These are phyloP conservation scores for Leptogaster cylindrica DNA, from an alignment of 2,888 invertebrate genomes.

Conservation along the genomic window DNA sequence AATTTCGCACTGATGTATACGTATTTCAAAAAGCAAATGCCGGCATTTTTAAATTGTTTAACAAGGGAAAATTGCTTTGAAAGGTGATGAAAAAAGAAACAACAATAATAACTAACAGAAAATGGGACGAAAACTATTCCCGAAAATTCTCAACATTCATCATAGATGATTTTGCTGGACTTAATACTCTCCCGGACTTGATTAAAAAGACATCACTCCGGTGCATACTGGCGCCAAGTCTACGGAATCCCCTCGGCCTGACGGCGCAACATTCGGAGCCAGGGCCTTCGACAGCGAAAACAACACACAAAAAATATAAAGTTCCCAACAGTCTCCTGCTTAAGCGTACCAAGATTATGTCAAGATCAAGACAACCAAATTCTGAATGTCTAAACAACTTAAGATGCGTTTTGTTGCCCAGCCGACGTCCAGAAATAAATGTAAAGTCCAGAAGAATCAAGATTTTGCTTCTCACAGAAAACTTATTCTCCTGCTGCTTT, in stretches of 20 bases:
- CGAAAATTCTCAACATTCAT: neutral
- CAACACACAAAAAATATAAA: conserved; percentile 16
- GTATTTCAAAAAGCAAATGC: neutral
- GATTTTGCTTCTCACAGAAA: conserved; percentile 19
- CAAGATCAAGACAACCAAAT: conserved; percentile 41
- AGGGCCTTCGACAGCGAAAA: neutral
- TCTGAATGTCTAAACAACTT: conserved; percentile 42
- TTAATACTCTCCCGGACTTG: neutral
- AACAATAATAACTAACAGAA: neutral
- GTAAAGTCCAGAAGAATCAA: conserved; percentile 8
- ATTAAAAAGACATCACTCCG: conserved; percentile 28
- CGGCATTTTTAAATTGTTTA: neutral
- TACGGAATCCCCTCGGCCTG: conserved; percentile 19
- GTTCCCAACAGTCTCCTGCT: conserved; percentile 16
- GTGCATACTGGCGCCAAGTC: conserved; percentile 28
- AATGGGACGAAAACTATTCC: neutral
- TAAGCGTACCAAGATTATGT: conserved; percentile 34
- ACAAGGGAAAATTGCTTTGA: neutral
- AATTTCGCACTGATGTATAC: conserved; percentile 12
- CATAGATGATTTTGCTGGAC: neutral
- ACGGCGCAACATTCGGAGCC: conserved; percentile 18
- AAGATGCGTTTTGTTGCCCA: conserved; percentile 39
- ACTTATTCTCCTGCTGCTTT: neutral
- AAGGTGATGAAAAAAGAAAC: neutral
- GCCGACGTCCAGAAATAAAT: conserved; percentile 26